Evolutionary conservation across 2,888 invertebrate species (phyloP), one percentile per base, ranked within the genome.

Genomic region (Priapulus caudatus): DNA sequence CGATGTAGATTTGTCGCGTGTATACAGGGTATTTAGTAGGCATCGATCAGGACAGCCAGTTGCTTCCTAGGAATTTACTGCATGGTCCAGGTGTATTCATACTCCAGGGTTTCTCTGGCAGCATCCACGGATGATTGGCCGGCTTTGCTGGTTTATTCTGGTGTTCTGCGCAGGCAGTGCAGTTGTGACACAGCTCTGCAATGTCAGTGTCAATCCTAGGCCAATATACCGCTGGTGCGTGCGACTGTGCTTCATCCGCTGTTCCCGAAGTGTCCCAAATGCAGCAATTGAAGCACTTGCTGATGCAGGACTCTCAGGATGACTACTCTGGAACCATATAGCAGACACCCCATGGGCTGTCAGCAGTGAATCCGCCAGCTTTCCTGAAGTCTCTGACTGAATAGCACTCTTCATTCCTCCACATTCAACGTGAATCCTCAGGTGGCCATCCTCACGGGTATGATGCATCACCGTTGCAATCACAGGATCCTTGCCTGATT

Each of bases 51-150:
- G 4, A 63, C 47, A 64, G 51, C 47, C 55, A 58, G 15, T 23
- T 19, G n/a, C 50, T 47, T 2, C 56, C 33, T n/a, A 33, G 10
- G 33, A 33, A 33, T 10, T 59, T 19, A 58, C 61, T n/a, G 62
- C 63, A 50, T 56, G 61, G 48, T 64, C 63, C 19, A 62, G 45
- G 43, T 64, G 63, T 1, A 65, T 10, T 4, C 63, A 50, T n/a
- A 4, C 50, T 49, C 64, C 61, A 65, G n/a, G 61, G 58, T 23
- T 53, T 52, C 10, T 48, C 50, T 4, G 64, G 63, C 45, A 50
- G 58, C 46, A 57, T 54, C 63, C 61, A 65, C 2, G 59, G 59
- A 45, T 62, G 61, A 5, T 63, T 43, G 1, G 61, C 58, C n/a
- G 60, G 56, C 18, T 47, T 52, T 21, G 56, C n/a, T n/a, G 60